Evolutionary conservation across 30 jellyfish, hydroid and myxozoan species (phyloP), one percentile per base, ranked within the genome.

Genomic region (Aurelia aurita): DNA sequence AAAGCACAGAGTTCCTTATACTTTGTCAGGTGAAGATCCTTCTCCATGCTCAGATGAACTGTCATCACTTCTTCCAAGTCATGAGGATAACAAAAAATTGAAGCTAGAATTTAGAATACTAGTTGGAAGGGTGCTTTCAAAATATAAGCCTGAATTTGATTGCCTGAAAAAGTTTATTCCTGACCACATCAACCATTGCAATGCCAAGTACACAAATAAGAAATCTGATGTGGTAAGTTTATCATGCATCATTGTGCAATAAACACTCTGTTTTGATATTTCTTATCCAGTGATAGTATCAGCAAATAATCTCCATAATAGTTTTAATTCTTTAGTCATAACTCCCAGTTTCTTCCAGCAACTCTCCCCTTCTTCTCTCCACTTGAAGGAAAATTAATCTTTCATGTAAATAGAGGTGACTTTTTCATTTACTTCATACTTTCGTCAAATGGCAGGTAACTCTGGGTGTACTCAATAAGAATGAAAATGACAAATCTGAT

Each of bases 1-100:
- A 19, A 62, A 62, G 74, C 22, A 62, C 46, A 62, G 39, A 62
- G 65, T 54, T 54, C 65, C 65, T 54, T 54, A 34, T 34, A 34
- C 46, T 34, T 34, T 34, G 46, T 34, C 46, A 34, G 46, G 46
- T 34, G 46, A 34, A 34, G 46, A 34, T 34, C 46, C 46, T 34
- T 34, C 46, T 34, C 46, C 46, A 34, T 34, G 46, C 46, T 34
- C 46, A 34, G 46, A 34, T 10, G 46, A 34, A 34, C 4, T 34
- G 46, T 34, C 46, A 34, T 34, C 35, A 18, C 35, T 68, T 23
- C 47, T 68, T 11, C 58, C 59, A 19, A 43, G 59, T 23, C 29
- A 20, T 21, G 58, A 28, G 6, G 79, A 68, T 25, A 32, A 68
- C 35, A 43, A 27, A 28, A 25, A 11, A n/a, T 20, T 68, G 6